Evolutionary conservation across 37 sponge, comb jelly and placozoan species (phyloP), one percentile per base, ranked within the genome.

Genomic region (Haliclona indistincta): DNA sequence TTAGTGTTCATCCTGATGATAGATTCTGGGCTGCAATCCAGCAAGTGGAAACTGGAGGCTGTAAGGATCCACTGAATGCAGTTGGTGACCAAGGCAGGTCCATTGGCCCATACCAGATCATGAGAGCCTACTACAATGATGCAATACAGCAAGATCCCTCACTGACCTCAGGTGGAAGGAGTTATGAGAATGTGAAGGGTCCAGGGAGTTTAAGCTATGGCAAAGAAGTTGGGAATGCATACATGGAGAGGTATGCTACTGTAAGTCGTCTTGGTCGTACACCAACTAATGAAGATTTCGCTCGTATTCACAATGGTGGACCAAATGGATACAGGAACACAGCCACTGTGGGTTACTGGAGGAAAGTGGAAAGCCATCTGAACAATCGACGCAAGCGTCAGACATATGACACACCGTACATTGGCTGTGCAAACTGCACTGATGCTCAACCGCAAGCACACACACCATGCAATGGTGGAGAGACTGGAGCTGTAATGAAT

Each of bases 81-180:
- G 52, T 76, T 25, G 65, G 51, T 10, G 79, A 78, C 23, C 30
- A 51, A 38, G 81, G 81, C 0, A 56, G 33, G 13, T 80, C 81
- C n/a, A 15, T 40, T 6, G 81, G 81, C 26, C 81, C 81, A 23
- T 62, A 63, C 30, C 81, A 80, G 70, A 80, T 80, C 81, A 56
- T 45, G 53, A 26, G 35, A 58, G 68, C 43, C 41, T 67, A 67
- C n/a, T 67, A 34, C 15, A 36, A 17, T 38, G 68, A 67, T 38
- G 68, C 68, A 23, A 41, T 36, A 38, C 23, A 67, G 41, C 23
- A 15, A 11, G 68, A 67, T n/a, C 41, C 68, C 11, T 39, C 42
- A 15, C n/a, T 67, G 41, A 10, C 7, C 10, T 11, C 11, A 67
- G n/a, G n/a, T 38, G 68, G 68, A 7, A 38, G 15, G 15, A 39